Base-by-base conservation (phyloP, 2,797 vertebrate genomes). In the Balearica regulorum region DNA sequence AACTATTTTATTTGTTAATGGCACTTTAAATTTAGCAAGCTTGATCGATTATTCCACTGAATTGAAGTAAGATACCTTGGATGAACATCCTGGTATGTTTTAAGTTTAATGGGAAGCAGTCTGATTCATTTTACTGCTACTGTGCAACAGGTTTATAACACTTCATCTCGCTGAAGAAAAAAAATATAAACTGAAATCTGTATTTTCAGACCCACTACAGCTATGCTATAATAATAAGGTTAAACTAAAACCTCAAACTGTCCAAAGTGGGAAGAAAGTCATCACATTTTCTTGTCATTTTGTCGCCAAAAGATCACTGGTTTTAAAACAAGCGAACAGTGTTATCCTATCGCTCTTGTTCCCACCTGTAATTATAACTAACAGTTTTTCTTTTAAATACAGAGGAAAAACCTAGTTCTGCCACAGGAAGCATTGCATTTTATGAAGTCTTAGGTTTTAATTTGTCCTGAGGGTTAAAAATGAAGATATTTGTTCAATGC, bases 11-110 rank as follows among this genome's bases (percentile, higher is more conserved):
- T 91, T 92, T 65, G 84, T 35, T 58, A 57, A 51, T 29, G 77
- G 33, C 33, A 26, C 21, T 94, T 94, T 91, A 84, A 93, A 94
- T 94, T 94, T 91, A 94, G 82, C 26, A 71, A 46, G 21, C 78
- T 66, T 10, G n/a, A 78, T 83, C 1, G 5, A 93, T 92, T 72
- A 55, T 31, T 71, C 48, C n/a, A 14, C 39, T 84, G 62, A 19
- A 51, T 26, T 90, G 81, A 76, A 76, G 73, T 73, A 62, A 96
- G 16, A 57, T 19, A 71, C 17, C 66, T 82, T 72, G 78, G 78
- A 68, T 87, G 15, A 61, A 61, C 62, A 8, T 39, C 58, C 24
- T 65, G 21, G 2, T n/a, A 1, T 13, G 35, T 61, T 75, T 9
- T 64, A 55, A 82, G 13, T 13, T 89, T 75, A 91, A 49, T 26